Evolutionary conservation across 37 sponge, comb jelly and placozoan species (phyloP).

Genomic region (Beroe forskalii): DNA sequence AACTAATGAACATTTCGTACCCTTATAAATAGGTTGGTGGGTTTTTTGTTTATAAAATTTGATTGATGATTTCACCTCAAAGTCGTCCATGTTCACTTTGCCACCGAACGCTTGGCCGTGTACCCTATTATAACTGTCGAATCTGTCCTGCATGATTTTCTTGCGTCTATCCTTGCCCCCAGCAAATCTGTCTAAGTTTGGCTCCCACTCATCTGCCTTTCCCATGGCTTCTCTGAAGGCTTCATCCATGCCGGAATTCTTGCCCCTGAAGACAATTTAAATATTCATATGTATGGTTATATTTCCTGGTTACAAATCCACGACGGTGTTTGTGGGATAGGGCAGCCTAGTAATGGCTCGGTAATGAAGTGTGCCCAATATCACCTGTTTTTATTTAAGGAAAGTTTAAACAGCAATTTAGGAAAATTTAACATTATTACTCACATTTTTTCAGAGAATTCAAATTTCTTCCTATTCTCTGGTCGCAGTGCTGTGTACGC

Average conservation of each 20-base stretch:
- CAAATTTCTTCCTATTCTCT: not conserved
- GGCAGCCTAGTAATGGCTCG: too few relatives aligned
- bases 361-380: too few relatives aligned
- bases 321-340: not conserved
- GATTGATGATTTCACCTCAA: too few relatives aligned
- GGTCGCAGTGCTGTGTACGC: not conserved
- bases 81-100: not conserved
- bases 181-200: not conserved
- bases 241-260: not conserved
- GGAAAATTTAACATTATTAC: too few relatives aligned
- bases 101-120: not conserved
- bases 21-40: too few relatives aligned
- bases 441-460: not conserved
- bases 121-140: not conserved
- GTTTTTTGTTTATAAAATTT: too few relatives aligned
- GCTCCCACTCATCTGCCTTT: not conserved
- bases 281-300: not conserved
- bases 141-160: not conserved
- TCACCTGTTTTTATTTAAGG: too few relatives aligned
- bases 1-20: too few relatives aligned
- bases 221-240: constrained; percentile 4
- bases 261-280: not conserved
- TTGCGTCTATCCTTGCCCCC: not conserved
- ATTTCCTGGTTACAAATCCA: not conserved
- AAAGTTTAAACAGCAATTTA: too few relatives aligned